phyloP scores from a whole-genome alignment of 2,888 invertebrate species.

The Patella caerulea region DNA sequence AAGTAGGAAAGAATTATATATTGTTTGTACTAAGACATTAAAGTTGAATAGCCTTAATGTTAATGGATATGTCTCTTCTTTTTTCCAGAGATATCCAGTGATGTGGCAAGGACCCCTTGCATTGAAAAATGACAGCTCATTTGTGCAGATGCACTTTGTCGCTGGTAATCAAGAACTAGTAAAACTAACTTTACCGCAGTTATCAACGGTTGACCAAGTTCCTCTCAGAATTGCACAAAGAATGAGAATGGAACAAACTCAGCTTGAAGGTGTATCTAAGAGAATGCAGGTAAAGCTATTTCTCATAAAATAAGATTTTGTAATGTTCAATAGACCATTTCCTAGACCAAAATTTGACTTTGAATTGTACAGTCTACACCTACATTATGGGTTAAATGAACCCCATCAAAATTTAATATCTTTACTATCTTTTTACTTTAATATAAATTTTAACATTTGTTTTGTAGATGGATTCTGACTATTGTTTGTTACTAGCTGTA shows the following conservation, averaged over 20 bases:
- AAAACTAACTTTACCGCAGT: constrained; percentile 83
- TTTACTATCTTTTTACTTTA: background rate
- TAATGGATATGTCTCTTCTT: constrained; percentile 23
- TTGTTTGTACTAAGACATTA: background rate
- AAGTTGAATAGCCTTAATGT: background rate
- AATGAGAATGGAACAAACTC: constrained; percentile 95
- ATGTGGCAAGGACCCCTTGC: constrained; percentile 98
- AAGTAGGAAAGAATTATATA: too few relatives aligned
- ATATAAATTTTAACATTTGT: background rate
- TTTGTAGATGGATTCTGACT: constrained; percentile 90
- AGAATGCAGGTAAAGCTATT: constrained; percentile 82
- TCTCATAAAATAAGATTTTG: background rate
- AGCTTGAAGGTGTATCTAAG: constrained; percentile 94
- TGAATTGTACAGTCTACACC: too few relatives aligned
- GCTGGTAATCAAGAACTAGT: constrained; percentile 93
- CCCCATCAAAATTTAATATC: background rate
- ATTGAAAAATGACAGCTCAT: constrained; percentile 95
- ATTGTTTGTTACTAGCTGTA: constrained; percentile 94
- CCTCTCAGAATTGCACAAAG: constrained; percentile 91
- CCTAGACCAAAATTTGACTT: too few relatives aligned
- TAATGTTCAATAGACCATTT: background rate
- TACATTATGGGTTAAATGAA: background rate
- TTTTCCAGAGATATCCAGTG: constrained; percentile 88
- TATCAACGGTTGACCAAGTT: constrained; percentile 54
- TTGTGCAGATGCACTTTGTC: constrained; percentile 99